Evolutionary conservation across 1,140 invertebrate species (phyloP).

Genomic region (Halotydeus destructor): DNA sequence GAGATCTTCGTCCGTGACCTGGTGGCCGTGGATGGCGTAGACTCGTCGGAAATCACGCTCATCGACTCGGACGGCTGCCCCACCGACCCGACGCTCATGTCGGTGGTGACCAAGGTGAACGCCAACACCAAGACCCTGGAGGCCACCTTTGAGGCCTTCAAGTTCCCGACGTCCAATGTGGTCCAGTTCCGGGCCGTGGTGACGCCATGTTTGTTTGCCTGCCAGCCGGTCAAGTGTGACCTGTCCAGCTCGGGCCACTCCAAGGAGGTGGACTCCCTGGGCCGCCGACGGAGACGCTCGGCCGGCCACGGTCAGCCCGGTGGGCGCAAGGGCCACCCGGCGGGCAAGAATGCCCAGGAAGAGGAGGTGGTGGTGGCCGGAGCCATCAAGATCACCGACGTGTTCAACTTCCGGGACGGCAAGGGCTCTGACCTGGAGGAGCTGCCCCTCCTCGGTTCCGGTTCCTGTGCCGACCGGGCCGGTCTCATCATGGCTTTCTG

Average conservation of each 20-base stretch:
- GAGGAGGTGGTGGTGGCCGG: slow-evolving; percentile 69
- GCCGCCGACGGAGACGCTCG: slow-evolving; percentile 29
- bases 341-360: slow-evolving; percentile 21
- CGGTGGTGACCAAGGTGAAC: no score
- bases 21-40: slow-evolving; percentile 78
- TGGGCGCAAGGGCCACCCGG: background rate
- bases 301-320: slow-evolving; percentile 20
- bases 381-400: slow-evolving; percentile 75
- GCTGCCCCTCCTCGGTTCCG: background rate
- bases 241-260: slow-evolving; percentile 68
- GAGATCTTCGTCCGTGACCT: slow-evolving; percentile 83
- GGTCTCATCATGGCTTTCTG: slow-evolving; percentile 57
- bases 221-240: slow-evolving; percentile 46
- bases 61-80: slow-evolving; percentile 58
- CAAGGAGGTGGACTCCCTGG: slow-evolving; percentile 55
- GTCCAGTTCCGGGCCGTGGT: slow-evolving; percentile 79
- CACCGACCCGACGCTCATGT: slow-evolving; percentile 49
- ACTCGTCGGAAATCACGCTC: slow-evolving; percentile 56
- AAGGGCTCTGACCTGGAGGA: slow-evolving; percentile 6
- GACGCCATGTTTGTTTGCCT: slow-evolving; percentile 71
- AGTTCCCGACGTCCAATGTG: slow-evolving; percentile 76
- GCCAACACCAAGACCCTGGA: slow-evolving; percentile 46
- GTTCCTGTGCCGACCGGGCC: slow-evolving; percentile 44
- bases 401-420: slow-evolving; percentile 34
- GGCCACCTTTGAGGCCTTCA: slow-evolving; percentile 86